Evolutionary conservation across 1,140 invertebrate species (phyloP).

Genomic region (Atta colombica): DNA sequence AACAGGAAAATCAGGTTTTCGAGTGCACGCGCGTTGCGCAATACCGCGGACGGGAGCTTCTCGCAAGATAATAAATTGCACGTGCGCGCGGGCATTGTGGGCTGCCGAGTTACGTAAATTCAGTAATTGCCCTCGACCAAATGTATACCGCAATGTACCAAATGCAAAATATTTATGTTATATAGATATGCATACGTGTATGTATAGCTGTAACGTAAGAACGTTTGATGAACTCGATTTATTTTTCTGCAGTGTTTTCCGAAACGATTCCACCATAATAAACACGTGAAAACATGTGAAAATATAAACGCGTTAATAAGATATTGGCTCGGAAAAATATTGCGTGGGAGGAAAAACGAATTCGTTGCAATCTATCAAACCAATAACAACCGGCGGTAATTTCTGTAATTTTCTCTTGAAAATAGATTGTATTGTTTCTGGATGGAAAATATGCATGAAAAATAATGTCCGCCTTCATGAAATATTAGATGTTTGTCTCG

Average conservation of each 20-base stretch:
- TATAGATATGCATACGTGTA: not conserved
- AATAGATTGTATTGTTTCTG: not conserved
- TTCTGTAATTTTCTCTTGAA: not conserved
- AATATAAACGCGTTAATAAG: slow-evolving; percentile 19
- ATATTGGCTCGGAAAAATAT: slow-evolving; percentile 10
- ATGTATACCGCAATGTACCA: slow-evolving; percentile 3
- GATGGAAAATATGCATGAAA: not conserved
- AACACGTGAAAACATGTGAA: not conserved
- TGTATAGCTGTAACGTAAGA: not conserved
- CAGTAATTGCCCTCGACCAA: slow-evolving; percentile 44
- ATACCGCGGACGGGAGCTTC: slow-evolving; percentile 37
- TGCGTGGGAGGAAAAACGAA: not conserved
- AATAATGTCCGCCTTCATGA: not conserved
- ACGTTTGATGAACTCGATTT: not conserved
- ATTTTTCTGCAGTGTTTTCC: not conserved
- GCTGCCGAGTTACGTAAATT: slow-evolving; percentile 58
- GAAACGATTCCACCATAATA: not conserved
- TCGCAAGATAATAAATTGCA: slow-evolving; percentile 51
- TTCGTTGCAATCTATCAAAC: not conserved
- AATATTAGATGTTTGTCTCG: not conserved
- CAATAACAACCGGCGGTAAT: not conserved
- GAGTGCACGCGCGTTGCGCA: slow-evolving; percentile 45
- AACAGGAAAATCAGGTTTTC: slow-evolving; percentile 63
- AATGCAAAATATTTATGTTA: slow-evolving; percentile 44
- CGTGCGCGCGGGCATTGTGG: not conserved